Conservation (phyloP, 2,113 vertebrate species). For the Pogona vitticeps region DNA sequence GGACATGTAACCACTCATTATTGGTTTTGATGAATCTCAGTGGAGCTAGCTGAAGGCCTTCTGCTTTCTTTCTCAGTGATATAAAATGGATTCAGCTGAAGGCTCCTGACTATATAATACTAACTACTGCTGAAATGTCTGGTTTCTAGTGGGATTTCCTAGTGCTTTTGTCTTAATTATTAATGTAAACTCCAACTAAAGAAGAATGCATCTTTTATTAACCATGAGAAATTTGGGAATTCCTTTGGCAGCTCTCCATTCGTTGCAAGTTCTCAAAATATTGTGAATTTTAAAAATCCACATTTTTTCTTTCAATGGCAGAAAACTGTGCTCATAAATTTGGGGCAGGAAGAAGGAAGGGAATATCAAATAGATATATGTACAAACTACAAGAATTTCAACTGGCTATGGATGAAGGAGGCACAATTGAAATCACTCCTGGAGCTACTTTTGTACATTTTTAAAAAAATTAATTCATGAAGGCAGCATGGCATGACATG, state of each 20-base stretch:
- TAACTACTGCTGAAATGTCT: slow-evolving; percentile 43
- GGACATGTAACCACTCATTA: slow-evolving; percentile 44
- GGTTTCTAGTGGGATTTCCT: slow-evolving; percentile 38
- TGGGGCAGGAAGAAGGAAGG: too few species aligned
- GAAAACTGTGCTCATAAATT: not conserved
- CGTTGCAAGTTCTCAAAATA: slow-evolving; percentile 22
- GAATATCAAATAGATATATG: not conserved
- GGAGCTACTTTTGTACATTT: not conserved
- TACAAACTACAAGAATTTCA: not conserved
- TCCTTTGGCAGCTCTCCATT: slow-evolving; percentile 28
- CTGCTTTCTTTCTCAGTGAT: slow-evolving; percentile 10
- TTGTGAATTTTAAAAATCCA: slow-evolving; percentile 22
- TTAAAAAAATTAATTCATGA: not conserved
- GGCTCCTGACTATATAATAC: slow-evolving; percentile 48
- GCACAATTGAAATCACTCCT: not conserved
- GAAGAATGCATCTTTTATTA: slow-evolving; percentile 50
- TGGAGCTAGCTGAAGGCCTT: slow-evolving; percentile 59
- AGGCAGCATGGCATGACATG: too few species aligned
- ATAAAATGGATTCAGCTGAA: slow-evolving; percentile 54
- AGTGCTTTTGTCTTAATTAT: slow-evolving; percentile 59
- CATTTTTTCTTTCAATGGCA: not conserved
- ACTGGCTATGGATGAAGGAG: not conserved
- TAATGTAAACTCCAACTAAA: slow-evolving; percentile 38
- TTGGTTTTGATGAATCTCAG: slow-evolving; percentile 53
- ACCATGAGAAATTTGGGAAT: slow-evolving; percentile 33